Evolutionary conservation across 1,140 invertebrate species (phyloP).

Genomic region (Anoplophora glabripennis): DNA sequence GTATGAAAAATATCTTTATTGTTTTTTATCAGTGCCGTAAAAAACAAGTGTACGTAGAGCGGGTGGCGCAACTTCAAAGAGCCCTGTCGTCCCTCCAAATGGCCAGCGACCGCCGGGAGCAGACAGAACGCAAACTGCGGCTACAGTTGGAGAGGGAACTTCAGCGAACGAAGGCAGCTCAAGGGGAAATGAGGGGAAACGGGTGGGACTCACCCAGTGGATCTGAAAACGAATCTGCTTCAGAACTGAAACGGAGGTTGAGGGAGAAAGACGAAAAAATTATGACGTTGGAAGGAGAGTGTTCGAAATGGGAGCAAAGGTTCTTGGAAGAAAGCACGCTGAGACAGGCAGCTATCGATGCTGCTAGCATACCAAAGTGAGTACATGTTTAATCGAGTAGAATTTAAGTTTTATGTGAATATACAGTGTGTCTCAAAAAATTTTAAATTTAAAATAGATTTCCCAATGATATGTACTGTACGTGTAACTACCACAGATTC

Average conservation of each 20-base stretch:
- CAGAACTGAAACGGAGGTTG: constrained; percentile 64
- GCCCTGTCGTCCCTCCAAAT: constrained; percentile 80
- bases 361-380: constrained; percentile 80
- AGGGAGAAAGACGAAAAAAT: constrained; percentile 78
- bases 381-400: constrained; percentile 32
- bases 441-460: too few species aligned
- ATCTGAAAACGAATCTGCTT: constrained; percentile 58
- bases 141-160: constrained; percentile 79
- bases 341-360: constrained; percentile 79
- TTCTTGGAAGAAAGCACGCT: constrained; percentile 83
- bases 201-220: constrained; percentile 37
- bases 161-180: constrained; percentile 54
- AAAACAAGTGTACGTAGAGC: constrained; percentile 81
- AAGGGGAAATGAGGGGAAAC: constrained; percentile 30
- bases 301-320: constrained; percentile 83
- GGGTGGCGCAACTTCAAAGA: constrained; percentile 78
- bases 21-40: constrained; percentile 64
- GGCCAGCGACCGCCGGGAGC: constrained; percentile 78
- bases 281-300: constrained; percentile 77
- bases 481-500: background rate
- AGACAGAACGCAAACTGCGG: constrained; percentile 76
- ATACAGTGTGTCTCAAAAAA: too few species aligned
- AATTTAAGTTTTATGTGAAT: too few species aligned
- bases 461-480: too few species aligned
- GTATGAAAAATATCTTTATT: background rate